Evolutionary conservation across 2,113 vertebrate species (phyloP), one percentile per base, ranked within the genome.

Genomic region (Ochotona curzoniae): DNA sequence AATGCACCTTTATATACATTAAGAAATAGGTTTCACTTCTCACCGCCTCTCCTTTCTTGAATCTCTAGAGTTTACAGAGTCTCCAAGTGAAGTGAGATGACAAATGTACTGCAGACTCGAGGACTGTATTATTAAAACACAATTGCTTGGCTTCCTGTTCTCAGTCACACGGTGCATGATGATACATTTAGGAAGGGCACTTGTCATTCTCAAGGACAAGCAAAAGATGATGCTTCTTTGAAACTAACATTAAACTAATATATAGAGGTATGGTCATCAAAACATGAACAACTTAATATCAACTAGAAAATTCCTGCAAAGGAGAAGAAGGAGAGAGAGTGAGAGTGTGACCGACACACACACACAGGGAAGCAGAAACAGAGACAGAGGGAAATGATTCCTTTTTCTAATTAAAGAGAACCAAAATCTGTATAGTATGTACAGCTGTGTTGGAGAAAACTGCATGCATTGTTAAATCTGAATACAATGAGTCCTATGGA

Each of bases 61-160:
- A 83, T 93, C 93, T 94, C 81, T 91, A 38, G 28, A 67, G 32
- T 93, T 91, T 69, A 61, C 13, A 12, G 4, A 8, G 47, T 89
- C 83, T 86, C 13, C n/a, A 51, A 64, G 12, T 60, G 23, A 87
- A 35, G 73, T 32, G n/a, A 79, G 17, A 86, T 15, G 9, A 15
- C 60, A 69, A 14, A n/a, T 20, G 80, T 86, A 86, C 5, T 26
- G 23, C 30, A 74, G 26, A 80, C 23, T 35, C 11, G 3, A 60
- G 49, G 86, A 6, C 8, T 15, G 0, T 79, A 20, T 13, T 49
- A 10, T 63, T 83, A 76, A 90, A 35, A 0, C 20, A 51, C 7
- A 17, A 13, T 47, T 17, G 38, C 3, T 32, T 1, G 0, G 21
- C 28, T 83, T 69, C 74, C 49, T 61, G 47, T 26, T 54, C 32